These are phyloP conservation scores for Plecotus auritus DNA, from an alignment of 2,113 vertebrate genomes.

Conservation along the genomic window DNA sequence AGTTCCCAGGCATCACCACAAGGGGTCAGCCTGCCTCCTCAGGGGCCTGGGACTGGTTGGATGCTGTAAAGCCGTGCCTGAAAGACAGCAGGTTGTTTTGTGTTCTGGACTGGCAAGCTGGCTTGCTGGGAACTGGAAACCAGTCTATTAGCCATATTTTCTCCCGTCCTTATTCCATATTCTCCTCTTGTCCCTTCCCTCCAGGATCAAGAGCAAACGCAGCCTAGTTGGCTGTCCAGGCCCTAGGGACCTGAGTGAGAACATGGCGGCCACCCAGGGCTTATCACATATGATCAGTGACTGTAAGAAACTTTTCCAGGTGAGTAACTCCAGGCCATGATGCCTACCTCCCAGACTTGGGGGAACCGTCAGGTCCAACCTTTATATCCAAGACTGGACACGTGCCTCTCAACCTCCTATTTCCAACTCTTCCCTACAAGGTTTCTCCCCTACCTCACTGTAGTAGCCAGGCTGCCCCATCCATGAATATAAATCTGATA, in stretches of 20 bases:
- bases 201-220: constrained; percentile 82
- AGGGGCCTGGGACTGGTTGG: neutral
- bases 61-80: neutral
- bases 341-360: neutral
- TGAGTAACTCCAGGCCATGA: constrained; percentile 39
- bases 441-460: neutral
- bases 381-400: neutral
- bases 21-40: neutral
- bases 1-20: neutral
- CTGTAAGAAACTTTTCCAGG: constrained; percentile 93
- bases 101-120: neutral
- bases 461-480: neutral
- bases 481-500: neutral
- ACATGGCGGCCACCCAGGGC: constrained; percentile 88
- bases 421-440: neutral
- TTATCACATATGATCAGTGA: constrained; percentile 89
- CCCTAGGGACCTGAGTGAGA: constrained; percentile 88
- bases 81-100: neutral
- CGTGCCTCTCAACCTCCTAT: neutral
- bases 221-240: constrained; percentile 82
- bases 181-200: neutral
- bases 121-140: neutral
- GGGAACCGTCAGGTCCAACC: neutral
- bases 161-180: neutral
- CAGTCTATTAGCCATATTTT: neutral